phyloP scores from a whole-genome alignment of 2,888 invertebrate genomes.

The Eutolmus rufibarbis region DNA sequence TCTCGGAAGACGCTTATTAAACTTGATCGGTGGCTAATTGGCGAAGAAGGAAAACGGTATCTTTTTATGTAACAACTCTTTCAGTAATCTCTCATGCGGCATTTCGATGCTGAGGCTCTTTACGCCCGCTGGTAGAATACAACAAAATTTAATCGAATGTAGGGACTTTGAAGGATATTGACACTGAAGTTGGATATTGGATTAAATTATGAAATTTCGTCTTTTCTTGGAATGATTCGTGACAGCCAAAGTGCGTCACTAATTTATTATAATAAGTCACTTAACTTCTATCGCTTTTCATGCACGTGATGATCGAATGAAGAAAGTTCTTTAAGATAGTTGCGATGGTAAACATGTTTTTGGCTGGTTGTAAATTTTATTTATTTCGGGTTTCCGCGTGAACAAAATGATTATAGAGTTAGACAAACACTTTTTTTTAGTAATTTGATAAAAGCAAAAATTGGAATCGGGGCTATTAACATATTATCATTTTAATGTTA shows the following conservation, averaged over 20 bases:
- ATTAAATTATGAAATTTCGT: background rate
- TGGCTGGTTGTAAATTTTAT: background rate
- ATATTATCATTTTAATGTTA: no score
- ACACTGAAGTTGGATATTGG: background rate
- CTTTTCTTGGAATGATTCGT: background rate
- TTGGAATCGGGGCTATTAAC: background rate
- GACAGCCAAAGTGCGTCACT: background rate
- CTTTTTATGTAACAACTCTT: background rate
- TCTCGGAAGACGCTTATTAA: slow-evolving; percentile 14
- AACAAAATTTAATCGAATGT: background rate
- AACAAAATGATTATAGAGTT: background rate
- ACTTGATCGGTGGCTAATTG: background rate
- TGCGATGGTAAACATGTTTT: background rate
- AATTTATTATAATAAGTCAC: background rate
- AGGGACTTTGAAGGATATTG: background rate
- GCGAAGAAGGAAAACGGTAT: background rate
- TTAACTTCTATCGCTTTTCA: background rate
- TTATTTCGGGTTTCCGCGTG: background rate
- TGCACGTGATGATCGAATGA: background rate
- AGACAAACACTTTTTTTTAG: background rate
- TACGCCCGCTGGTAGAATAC: background rate
- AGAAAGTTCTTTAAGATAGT: background rate
- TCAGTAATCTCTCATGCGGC: background rate
- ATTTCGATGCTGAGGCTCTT: background rate
- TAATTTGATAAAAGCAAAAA: background rate